Evolutionary conservation across 1,140 invertebrate species (phyloP), one percentile per base, ranked within the genome.

Genomic region (Drosophila sechellia): DNA sequence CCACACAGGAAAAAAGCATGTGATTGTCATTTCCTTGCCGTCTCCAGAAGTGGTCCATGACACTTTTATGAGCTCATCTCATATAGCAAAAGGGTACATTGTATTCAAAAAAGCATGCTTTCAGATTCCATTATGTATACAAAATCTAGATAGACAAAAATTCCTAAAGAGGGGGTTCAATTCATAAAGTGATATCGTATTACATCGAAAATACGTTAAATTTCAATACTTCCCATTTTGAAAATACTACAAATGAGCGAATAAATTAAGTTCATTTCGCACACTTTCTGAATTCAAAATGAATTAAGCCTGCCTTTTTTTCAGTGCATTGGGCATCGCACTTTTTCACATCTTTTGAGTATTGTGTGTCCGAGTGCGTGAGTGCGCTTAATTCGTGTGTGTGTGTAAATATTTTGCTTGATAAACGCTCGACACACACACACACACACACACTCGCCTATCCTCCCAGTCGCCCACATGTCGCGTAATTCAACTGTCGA

Each of bases 401-500:
- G 49, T 53, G 70, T 63, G 59, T 63, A 64, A 63, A 74, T 74
- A 61, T 54, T 74, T 64, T 22, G 48, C 71, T 52, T 65, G 70
- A 74, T 56, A 31, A 31, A 31, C 31, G 31, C 31, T 74, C 46
- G 6, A 31, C 35, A 49, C 46, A 45, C 37, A 27, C 55, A 31
- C 35, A 49, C 46, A 45, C 37, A 27, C 55, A 11, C 57, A 50
- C 37, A 20, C 27, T 31, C 6, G 6, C 3, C 31, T 5, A 25
- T 39, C 40, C 50, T 27, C 52, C 69, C 56, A 46, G 53, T 42
- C 57, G 60, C 81, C 64, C 77, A 68, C 61, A 86, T 81, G 64
- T 70, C 64, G 64, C 56, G 79, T 87, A 83, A 87, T 77, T 89
- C 76, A 87, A 83, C 84, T 89, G 84, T 89, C 84, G 84, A 89